Evolutionary conservation across 2,888 invertebrate genomes (phyloP).

Genomic region (Alloscopus bannaensis): DNA sequence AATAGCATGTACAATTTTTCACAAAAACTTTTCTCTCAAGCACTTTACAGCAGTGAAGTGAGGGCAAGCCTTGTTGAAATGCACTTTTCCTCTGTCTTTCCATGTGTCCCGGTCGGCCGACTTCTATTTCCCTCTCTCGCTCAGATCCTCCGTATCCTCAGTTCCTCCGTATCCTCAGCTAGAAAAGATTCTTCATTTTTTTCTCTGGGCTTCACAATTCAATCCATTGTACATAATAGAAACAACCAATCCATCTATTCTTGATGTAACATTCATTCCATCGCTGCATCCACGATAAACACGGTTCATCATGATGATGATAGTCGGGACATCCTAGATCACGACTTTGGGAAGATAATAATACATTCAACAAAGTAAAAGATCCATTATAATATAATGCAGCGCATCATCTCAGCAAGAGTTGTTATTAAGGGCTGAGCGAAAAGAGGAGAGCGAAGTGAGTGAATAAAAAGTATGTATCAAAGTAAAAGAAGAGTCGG

Average conservation of each 20-base stretch:
- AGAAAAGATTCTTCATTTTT: no score
- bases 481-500: slow-evolving; percentile 56
- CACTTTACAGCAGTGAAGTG: slow-evolving; percentile 22
- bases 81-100: slow-evolving; percentile 34
- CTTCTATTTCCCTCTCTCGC: slow-evolving; percentile 15
- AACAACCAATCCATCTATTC: slow-evolving; percentile 5
- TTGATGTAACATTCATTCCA: slow-evolving; percentile 40
- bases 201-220: slow-evolving; percentile 16
- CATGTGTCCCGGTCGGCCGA: slow-evolving; percentile 42
- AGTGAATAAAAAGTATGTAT: slow-evolving; percentile 53
- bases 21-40: slow-evolving; percentile 16
- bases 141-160: slow-evolving; percentile 10
- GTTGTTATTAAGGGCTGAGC: slow-evolving; percentile 60
- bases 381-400: slow-evolving; percentile 62
- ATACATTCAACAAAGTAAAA: slow-evolving; percentile 60
- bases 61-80: slow-evolving; percentile 41
- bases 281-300: slow-evolving; percentile 31
- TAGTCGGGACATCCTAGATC: slow-evolving; percentile 61
- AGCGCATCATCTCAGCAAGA: slow-evolving; percentile 63
- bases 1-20: slow-evolving; percentile 2
- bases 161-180: background rate
- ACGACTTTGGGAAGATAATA: slow-evolving; percentile 64
- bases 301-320: slow-evolving; percentile 59
- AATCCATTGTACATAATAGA: background rate
- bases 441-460: slow-evolving; percentile 58